A percentile compares a stretch with the other conserved stretches of the same genome.
Evolutionary conservation across 2,888 invertebrate genomes (phyloP).

Genomic region (Synergus itoensis): DNA sequence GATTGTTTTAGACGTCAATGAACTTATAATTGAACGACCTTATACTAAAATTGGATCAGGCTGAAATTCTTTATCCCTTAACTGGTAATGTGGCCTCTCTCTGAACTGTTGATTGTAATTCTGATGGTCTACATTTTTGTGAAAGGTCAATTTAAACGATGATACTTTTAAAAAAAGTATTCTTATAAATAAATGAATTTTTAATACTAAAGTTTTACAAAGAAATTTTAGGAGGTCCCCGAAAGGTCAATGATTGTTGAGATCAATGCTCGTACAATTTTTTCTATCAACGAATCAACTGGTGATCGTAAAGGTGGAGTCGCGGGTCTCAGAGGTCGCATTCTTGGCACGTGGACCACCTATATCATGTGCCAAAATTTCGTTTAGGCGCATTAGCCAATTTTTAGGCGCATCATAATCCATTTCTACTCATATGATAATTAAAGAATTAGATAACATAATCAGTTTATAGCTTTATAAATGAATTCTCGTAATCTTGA

Average conservation of each 20-base stretch:
- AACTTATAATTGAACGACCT: constrained; percentile 35
- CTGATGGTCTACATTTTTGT: constrained; percentile 5
- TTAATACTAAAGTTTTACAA: no score
- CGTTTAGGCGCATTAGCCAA: constrained; percentile 34
- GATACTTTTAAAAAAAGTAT: no score
- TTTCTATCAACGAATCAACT: constrained; percentile 41
- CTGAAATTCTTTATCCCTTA: constrained; percentile 30
- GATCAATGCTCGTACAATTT: constrained; percentile 33
- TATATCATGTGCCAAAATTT: constrained; percentile 58
- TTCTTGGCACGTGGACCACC: constrained; percentile 65
- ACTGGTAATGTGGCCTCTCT: neutral
- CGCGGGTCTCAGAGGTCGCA: constrained; percentile 60
- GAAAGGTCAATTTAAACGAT: constrained; percentile 9
- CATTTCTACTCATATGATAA: neutral
- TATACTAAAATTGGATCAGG: constrained; percentile 33
- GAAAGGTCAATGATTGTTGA: neutral
- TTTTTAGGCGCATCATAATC: neutral
- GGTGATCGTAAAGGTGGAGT: constrained; percentile 51
- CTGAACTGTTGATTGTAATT: constrained; percentile 8
- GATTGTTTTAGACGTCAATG: constrained; percentile 30
- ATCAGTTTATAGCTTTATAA: neutral
- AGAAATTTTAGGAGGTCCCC: neutral
- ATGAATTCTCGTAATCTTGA: neutral
- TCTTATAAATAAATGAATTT: no score
- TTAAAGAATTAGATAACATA: no score